A percentile compares a stretch with the other conserved stretches of the same genome.
Evolutionary conservation across 2,113 vertebrate species (phyloP).

Genomic region (Ginglymostoma cirratum): DNA sequence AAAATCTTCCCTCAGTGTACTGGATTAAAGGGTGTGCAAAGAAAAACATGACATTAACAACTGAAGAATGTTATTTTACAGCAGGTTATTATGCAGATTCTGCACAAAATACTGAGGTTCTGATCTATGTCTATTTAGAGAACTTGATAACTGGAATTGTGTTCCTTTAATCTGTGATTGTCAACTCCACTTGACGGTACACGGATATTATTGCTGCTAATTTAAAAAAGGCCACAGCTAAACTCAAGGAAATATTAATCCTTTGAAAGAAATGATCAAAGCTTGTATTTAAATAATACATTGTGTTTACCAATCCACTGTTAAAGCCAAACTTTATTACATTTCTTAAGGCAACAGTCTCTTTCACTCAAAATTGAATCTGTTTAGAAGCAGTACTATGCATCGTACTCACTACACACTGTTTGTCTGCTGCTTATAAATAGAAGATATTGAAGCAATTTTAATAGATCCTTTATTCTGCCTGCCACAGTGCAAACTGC

Average conservation of each 20-base stretch:
- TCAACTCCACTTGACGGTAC: background rate
- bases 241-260: background rate
- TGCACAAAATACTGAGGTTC: background rate
- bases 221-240: background rate
- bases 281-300: background rate
- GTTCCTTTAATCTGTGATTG: background rate
- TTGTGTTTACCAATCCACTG: background rate
- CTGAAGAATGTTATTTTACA: background rate
- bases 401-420: background rate
- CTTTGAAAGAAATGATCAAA: background rate
- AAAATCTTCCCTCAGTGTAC: too few relatives aligned
- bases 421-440: background rate
- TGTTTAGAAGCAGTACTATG: background rate
- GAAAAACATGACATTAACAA: background rate
- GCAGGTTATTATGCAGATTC: background rate
- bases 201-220: background rate
- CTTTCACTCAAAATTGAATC: background rate
- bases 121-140: background rate
- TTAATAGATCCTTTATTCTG: background rate
- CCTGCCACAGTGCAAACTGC: background rate
- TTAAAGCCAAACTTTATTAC: background rate
- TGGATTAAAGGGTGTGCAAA: background rate
- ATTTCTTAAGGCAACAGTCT: background rate
- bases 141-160: background rate
- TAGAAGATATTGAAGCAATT: background rate